Evolutionary conservation across 2,797 vertebrate species (phyloP).

Genomic region (Telmatherina bonti): DNA sequence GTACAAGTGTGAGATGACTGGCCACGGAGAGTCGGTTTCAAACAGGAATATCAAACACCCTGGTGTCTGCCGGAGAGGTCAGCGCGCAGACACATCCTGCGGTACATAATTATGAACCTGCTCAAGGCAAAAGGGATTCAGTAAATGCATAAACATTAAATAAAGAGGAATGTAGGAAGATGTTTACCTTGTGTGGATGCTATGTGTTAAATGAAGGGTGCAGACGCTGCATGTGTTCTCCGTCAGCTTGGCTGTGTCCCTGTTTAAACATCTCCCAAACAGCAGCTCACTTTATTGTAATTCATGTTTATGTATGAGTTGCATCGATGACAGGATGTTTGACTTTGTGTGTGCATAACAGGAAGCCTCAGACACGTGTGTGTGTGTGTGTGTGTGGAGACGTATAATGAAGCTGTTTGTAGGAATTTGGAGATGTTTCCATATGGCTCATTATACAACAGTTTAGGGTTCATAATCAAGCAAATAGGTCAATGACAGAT

Average conservation of each 20-base stretch:
- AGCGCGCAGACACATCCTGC: conserved; percentile 51
- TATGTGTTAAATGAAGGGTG: conserved; percentile 6
- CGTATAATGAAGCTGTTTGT: conserved; percentile 22
- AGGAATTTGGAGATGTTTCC: conserved; percentile 23
- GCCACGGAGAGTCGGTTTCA: conserved; percentile 50
- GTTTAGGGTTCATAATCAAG: conserved; percentile 16
- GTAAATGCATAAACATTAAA: conserved; percentile 22
- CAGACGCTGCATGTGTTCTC: not conserved
- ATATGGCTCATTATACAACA: conserved; percentile 5
- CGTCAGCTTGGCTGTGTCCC: conserved; percentile 34
- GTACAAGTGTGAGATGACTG: conserved; percentile 61
- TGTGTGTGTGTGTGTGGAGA: not conserved
- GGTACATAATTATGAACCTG: conserved; percentile 62
- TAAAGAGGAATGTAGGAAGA: conserved; percentile 12
- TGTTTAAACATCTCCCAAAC: conserved; percentile 59
- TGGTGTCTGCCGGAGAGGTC: conserved; percentile 66
- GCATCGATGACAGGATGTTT: conserved; percentile 35
- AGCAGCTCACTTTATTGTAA: conserved; percentile 58
- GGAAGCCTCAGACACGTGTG: conserved; percentile 14
- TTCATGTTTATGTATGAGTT: conserved; percentile 65
- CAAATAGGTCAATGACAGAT: conserved; percentile 1
- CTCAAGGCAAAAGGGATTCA: conserved; percentile 34
- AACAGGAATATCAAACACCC: conserved; percentile 70
- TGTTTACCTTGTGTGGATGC: not conserved
- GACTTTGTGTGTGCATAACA: conserved; percentile 17